Percentiles rank a stretch among this genome's conserved stretches.
These are phyloP conservation scores for Mesopsocus fuscifrons DNA, from an alignment of 2,888 invertebrate genomes.

Conservation along the genomic window DNA sequence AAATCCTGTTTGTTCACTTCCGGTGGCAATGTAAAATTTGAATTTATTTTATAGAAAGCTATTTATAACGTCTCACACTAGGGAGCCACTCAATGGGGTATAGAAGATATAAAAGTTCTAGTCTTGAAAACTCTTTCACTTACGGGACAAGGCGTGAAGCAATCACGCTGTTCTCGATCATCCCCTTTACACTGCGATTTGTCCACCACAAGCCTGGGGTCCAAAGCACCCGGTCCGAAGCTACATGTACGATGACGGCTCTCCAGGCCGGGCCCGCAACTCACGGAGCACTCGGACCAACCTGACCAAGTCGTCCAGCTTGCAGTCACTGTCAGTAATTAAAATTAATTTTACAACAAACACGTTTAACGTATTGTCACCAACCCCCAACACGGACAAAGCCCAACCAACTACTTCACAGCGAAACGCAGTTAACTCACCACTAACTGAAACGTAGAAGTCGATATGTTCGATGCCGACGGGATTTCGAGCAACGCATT, in stretches of 20 bases:
- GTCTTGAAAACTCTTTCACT: too few relatives aligned
- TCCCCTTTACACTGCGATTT: slow-evolving; percentile 21
- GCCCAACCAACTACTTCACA: too few relatives aligned
- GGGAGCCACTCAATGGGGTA: too few relatives aligned
- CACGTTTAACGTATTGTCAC: too few relatives aligned
- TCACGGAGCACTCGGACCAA: slow-evolving; percentile 30
- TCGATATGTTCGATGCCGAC: slow-evolving; percentile 25
- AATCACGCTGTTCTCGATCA: slow-evolving; percentile 24
- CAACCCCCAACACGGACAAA: too few relatives aligned
- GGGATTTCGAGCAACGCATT: slow-evolving; percentile 34
- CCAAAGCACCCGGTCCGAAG: slow-evolving; percentile 24
- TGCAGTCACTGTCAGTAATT: slow-evolving; percentile 26
- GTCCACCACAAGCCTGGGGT: slow-evolving; percentile 12
- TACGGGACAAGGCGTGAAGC: slow-evolving; percentile 32
- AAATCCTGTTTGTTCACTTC: too few relatives aligned
- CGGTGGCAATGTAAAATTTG: too few relatives aligned
- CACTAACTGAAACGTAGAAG: slow-evolving; percentile 16
- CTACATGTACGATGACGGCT: slow-evolving; percentile 24
- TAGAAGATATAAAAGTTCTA: too few relatives aligned
- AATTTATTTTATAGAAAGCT: too few relatives aligned
- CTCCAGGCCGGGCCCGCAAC: slow-evolving; percentile 30
- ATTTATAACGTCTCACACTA: too few relatives aligned
- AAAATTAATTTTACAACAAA: too few relatives aligned
- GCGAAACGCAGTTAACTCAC: too few relatives aligned
- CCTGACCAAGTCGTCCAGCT: slow-evolving; percentile 30